Evolutionary conservation across 2,888 invertebrate genomes (phyloP).

Genomic region (Andrena trimmerana): DNA sequence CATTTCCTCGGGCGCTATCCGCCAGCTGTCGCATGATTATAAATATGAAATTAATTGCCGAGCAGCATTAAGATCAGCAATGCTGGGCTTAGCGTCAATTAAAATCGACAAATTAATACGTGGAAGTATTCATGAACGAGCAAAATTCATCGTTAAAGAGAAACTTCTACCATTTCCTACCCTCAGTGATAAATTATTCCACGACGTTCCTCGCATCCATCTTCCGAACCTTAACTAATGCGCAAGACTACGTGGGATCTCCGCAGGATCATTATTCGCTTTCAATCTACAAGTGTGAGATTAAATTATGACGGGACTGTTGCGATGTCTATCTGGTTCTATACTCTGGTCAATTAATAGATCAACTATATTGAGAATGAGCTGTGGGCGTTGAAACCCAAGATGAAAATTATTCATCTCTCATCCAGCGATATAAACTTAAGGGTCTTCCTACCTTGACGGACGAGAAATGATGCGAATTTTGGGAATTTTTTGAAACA

Average conservation of each 20-base stretch:
- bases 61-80: conserved; percentile 26
- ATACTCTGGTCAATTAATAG: background rate
- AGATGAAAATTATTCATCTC: background rate
- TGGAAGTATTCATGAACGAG: conserved; percentile 26
- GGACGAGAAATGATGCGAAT: too few relatives aligned
- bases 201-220: conserved; percentile 29
- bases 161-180: conserved; percentile 23
- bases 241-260: background rate
- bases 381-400: too few relatives aligned
- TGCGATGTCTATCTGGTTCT: background rate
- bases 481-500: too few relatives aligned
- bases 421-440: too few relatives aligned
- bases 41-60: conserved; percentile 42
- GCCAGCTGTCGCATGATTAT: conserved; percentile 5
- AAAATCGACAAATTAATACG: conserved; percentile 36
- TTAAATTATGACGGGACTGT: conserved; percentile 23
- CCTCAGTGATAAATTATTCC: conserved; percentile 26
- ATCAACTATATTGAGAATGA: background rate
- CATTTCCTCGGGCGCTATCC: background rate
- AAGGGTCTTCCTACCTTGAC: too few relatives aligned
- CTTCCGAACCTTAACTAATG: conserved; percentile 27
- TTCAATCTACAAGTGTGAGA: conserved; percentile 14
- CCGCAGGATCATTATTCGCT: conserved; percentile 9
- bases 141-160: conserved; percentile 28
- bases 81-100: conserved; percentile 15